phyloP scores from a whole-genome alignment of 2,797 vertebrate species.

The Ctenosaura bakeri region DNA sequence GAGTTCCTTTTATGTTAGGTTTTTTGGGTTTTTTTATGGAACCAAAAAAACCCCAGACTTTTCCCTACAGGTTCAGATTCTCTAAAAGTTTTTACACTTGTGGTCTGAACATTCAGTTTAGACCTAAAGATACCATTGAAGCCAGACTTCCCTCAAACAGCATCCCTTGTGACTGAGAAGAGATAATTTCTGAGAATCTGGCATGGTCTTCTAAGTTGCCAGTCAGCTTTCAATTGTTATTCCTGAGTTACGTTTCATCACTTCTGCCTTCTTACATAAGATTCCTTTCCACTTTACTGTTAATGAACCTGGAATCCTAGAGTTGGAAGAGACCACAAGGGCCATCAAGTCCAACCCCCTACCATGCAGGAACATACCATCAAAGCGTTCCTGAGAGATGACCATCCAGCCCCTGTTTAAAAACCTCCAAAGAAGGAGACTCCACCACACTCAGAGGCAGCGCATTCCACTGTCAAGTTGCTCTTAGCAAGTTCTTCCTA shows the following conservation, averaged over 20 bases:
- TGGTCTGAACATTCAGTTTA: background rate
- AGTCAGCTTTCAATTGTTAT: constrained; percentile 32
- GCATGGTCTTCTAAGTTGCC: constrained; percentile 40
- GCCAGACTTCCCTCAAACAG: background rate
- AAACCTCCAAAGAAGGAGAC: too few relatives aligned
- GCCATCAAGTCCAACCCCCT: too few relatives aligned
- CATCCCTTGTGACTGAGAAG: constrained; percentile 1
- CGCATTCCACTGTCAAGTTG: too few relatives aligned
- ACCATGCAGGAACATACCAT: too few relatives aligned
- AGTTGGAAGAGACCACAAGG: too few relatives aligned
- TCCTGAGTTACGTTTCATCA: background rate
- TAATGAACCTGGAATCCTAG: too few relatives aligned
- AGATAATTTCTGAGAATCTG: constrained; percentile 20
- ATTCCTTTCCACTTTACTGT: background rate
- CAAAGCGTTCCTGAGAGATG: too few relatives aligned
- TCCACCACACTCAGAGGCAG: too few relatives aligned
- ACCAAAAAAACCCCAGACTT: background rate
- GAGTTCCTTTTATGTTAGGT: too few relatives aligned
- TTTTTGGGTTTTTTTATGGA: too few relatives aligned
- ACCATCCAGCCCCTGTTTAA: too few relatives aligned
- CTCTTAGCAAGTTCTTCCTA: too few relatives aligned
- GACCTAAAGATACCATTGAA: constrained; percentile 29
- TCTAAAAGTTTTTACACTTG: background rate
- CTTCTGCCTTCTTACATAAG: background rate
- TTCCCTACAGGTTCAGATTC: background rate